Evolutionary conservation across 1,140 invertebrate genomes (phyloP), one percentile per base, ranked within the genome.

Genomic region (Schlechtendalia chinensis): DNA sequence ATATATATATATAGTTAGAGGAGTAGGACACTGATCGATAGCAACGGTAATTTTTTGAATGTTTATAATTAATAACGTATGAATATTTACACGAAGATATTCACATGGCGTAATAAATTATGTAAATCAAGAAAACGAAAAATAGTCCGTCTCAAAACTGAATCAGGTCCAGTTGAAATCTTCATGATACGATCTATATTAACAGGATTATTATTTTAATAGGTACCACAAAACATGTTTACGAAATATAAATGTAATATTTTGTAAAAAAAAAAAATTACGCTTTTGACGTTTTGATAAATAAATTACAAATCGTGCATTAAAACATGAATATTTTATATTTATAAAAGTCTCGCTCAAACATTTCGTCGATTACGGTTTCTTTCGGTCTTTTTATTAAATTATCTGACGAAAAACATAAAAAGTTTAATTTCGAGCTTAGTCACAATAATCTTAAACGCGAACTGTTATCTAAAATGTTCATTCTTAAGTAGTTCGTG

Each of bases 391-490:
- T 65, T 65, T 32, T 39, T 65, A 65, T 65, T 39, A 11, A 6
- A 39, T 32, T 65, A 39, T 65, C 59, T 65, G 29, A 29, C 10
- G 17, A 27, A 17, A 65, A 32, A 65, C 61, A 65, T n/a, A 65
- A 65, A 65, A n/a, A 6, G 61, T 65, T 65, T 65, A 65, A 65
- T 65, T 65, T 65, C 3, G 29, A 39, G 29, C 29, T 65, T 65
- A 65, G 29, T 65, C 29, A 65, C 61, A n/a, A 65, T 39, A 39
- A 39, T 32, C 10, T 65, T 39, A 32, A 59, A 39, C 32, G 32
- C 32, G 32, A 39, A n/a, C 61, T 39, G 27, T 65, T 65, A 65
- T 32, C 61, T 32, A 17, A 65, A 39, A 19, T n/a, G 19, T 39
- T 65, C 29, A 32, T 65, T 65, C 29, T 19, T 29, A 65, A 65